Conservation (phyloP, 2,888 invertebrate genomes). For the Sepiola atlantica region DNA sequence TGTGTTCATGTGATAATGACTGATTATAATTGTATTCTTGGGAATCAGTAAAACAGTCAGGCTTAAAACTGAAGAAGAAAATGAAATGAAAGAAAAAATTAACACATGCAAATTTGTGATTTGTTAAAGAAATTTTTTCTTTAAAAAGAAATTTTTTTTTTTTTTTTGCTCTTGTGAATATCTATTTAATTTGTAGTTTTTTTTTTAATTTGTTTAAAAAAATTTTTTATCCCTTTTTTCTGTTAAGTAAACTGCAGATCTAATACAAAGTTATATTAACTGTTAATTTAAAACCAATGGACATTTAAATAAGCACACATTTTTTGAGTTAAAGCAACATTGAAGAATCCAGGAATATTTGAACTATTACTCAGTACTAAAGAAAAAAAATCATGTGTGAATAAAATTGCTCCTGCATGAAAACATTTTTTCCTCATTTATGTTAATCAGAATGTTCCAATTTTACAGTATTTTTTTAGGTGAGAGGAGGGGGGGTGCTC, state of each 20-base stretch:
- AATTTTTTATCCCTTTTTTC: not conserved
- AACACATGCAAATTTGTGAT: not conserved
- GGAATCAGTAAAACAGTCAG: not conserved
- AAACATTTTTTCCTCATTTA: not conserved
- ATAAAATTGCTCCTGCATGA: slow-evolving; percentile 13
- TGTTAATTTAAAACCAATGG: not conserved
- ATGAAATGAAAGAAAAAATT: not conserved
- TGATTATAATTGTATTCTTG: not conserved
- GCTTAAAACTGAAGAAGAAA: not conserved
- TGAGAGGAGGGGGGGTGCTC: no score
- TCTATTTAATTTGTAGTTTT: not conserved
- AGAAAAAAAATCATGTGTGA: not conserved
- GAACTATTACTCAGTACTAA: not conserved
- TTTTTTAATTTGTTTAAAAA: not conserved
- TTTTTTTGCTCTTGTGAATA: not conserved
- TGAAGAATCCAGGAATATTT: not conserved
- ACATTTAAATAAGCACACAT: not conserved
- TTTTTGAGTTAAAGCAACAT: not conserved
- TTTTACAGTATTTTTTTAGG: no score
- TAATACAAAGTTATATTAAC: slow-evolving; percentile 21
- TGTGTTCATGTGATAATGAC: slow-evolving; percentile 2
- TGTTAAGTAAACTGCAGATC: not conserved
- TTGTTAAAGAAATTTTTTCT: slow-evolving; percentile 21
- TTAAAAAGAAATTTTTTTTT: not conserved
- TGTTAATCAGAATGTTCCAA: no score